These are phyloP conservation scores for Campoletis raptor DNA, from an alignment of 2,888 invertebrate species.

Conservation along the genomic window DNA sequence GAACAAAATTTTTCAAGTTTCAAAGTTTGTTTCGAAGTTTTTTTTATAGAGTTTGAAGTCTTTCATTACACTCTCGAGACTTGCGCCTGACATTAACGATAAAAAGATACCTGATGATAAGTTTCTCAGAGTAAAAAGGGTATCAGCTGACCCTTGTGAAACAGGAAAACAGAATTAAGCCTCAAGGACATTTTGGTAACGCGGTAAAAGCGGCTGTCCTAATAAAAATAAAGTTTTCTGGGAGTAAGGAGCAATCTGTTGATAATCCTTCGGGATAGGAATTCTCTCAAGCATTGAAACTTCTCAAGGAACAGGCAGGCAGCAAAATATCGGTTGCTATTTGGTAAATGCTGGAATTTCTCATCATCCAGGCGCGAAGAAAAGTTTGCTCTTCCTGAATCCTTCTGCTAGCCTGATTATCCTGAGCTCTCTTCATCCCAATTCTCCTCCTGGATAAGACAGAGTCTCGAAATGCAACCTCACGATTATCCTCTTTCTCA, in stretches of 20 bases:
- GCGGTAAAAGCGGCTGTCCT: neutral
- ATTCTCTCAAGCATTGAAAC: constrained; percentile 73
- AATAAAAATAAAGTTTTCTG: constrained; percentile 33
- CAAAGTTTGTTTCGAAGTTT: neutral
- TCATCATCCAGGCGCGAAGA: constrained; percentile 32
- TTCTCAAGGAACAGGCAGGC: constrained; percentile 78
- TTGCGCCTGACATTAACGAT: constrained; percentile 1
- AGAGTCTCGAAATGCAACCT: constrained; percentile 21
- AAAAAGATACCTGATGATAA: constrained; percentile 30
- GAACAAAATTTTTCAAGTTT: no score
- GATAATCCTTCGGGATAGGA: constrained; percentile 67
- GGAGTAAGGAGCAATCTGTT: constrained; percentile 37
- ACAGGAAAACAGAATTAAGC: constrained; percentile 80
- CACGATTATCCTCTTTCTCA: constrained; percentile 58
- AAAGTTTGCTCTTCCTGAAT: constrained; percentile 39
- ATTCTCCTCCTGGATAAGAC: constrained; percentile 72
- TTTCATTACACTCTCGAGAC: neutral
- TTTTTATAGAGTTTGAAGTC: neutral
- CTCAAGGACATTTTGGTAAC: constrained; percentile 61
- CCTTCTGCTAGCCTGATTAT: constrained; percentile 79
- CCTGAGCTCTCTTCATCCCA: constrained; percentile 79
- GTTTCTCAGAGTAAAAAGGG: constrained; percentile 79
- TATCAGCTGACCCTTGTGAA: constrained; percentile 82
- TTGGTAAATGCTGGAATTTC: constrained; percentile 6
- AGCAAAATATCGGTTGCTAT: constrained; percentile 47